A percentile compares a stretch with the other conserved stretches of the same genome.
Conservation (phyloP, 2,888 invertebrate genomes). For the Oegoconia quadripuncta region DNA sequence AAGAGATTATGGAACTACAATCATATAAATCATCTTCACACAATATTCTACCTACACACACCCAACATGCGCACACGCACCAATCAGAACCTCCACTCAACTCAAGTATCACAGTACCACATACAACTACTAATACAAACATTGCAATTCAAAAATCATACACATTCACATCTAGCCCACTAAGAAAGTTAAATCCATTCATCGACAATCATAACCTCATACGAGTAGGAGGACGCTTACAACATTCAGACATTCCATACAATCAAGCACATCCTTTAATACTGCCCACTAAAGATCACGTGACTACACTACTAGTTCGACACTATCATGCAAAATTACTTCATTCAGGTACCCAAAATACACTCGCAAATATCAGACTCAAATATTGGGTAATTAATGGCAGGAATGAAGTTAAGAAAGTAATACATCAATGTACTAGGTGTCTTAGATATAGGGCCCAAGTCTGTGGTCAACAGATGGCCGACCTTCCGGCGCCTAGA, state of each 20-base stretch:
- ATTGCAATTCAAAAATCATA: no score
- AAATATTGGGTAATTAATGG: slow-evolving; percentile 8
- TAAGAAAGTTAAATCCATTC: slow-evolving; percentile 2
- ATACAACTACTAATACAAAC: no score
- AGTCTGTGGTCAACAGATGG: slow-evolving; percentile 16
- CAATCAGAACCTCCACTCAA: no score
- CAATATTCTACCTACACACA: background rate
- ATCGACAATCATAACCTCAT: slow-evolving; percentile 7
- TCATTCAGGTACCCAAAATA: slow-evolving; percentile 13
- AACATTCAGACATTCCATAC: slow-evolving; percentile 13
- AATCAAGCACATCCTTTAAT: slow-evolving; percentile 14
- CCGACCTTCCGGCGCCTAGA: slow-evolving; percentile 9
- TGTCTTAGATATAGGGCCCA: slow-evolving; percentile 10
- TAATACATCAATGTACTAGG: slow-evolving; percentile 4
- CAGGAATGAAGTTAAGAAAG: slow-evolving; percentile 3
- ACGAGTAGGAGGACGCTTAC: slow-evolving; percentile 14
- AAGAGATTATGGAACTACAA: slow-evolving; percentile 3
- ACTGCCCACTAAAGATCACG: slow-evolving; percentile 13
- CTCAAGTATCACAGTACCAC: no score
- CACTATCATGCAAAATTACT: slow-evolving; percentile 7
- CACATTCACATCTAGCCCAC: background rate
- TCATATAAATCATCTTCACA: background rate
- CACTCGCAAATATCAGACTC: slow-evolving; percentile 6
- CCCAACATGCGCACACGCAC: no score
- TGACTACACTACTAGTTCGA: slow-evolving; percentile 9